A percentile compares a stretch with the other conserved stretches of the same genome.
Evolutionary conservation across 2,797 vertebrate genomes (phyloP).

Genomic region (Enteromius argenteus): DNA sequence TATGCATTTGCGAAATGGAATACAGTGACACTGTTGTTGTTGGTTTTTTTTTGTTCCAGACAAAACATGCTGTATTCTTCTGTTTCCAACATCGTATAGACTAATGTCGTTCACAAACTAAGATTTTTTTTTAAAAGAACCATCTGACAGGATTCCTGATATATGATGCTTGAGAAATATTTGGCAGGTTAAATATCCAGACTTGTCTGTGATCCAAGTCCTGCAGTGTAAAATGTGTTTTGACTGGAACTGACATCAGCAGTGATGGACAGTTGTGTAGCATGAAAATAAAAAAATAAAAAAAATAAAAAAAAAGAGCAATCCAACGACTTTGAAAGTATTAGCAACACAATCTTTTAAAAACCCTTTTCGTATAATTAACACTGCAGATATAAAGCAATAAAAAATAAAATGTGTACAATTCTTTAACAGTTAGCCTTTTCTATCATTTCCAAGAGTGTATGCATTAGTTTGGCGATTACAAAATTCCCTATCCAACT

Average conservation of each 20-base stretch:
- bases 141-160: neutral
- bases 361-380: neutral
- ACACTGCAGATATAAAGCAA: neutral
- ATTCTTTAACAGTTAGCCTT: neutral
- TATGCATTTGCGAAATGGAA: neutral
- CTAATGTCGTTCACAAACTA: neutral
- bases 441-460: neutral
- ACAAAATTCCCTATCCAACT: neutral
- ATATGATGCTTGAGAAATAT: neutral
- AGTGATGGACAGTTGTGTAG: neutral
- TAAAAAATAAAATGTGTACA: neutral
- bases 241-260: neutral
- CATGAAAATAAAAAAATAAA: neutral
- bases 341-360: neutral
- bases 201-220: neutral
- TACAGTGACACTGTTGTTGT: neutral
- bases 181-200: neutral
- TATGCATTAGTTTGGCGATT: neutral
- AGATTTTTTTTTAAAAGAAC: neutral
- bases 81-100: neutral
- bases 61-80: neutral
- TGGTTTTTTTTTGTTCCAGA: neutral
- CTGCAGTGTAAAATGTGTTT: slow-evolving; percentile 3
- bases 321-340: neutral
- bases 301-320: too few relatives aligned